Base-by-base conservation (phyloP, 2,888 invertebrate genomes). In the Pandemis heparana region DNA sequence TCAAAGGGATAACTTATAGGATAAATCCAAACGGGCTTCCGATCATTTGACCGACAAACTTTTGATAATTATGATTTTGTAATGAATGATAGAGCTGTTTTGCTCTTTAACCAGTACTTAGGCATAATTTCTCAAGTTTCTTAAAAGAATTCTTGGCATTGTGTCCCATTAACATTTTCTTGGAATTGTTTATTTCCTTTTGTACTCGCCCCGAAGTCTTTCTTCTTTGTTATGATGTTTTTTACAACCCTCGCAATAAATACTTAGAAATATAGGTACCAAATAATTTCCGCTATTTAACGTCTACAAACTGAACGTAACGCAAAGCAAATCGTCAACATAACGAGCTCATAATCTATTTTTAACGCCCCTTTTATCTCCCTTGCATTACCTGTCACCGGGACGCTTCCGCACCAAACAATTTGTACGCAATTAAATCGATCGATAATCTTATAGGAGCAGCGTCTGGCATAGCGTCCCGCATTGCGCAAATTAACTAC, bases 361-460 rank as follows among this genome's bases (percentile, higher is more conserved):
- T 56, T 56, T 56, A 56, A 56, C 56, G 56, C 23, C 23, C 56
- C 56, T 18, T 56, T 56, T 56, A 56, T 56, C 56, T 56, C 56
- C 56, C 56, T 73, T 51, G 48, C 63, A 38, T 73, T 63, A 73
- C 68, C 59, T 59, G 73, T 69, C 73, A 73, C 51, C 69, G 16
- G 18, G 23, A 38, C 51, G 41, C 56, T 61, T 66, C 60, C 66
- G 82, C 84, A 77, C 83, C 85, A 86, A 84, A 85, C 86, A 80
- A 86, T 88, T 89, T 84, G 79, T 83, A 84, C 85, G 87, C 84
- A 83, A 87, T 88, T 86, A 86, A 85, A 79, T 83, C 41, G 85
- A 89, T 91, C 90, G 89, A 88, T 90, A 82, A 79, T 79, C 81
- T 81, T 79, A 83, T 81, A 84, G 87, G 85, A 38, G 38, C 39